These are phyloP conservation scores for Zhengitettix transpicula DNA, from an alignment of 2,888 invertebrate species.

Conservation along the genomic window DNA sequence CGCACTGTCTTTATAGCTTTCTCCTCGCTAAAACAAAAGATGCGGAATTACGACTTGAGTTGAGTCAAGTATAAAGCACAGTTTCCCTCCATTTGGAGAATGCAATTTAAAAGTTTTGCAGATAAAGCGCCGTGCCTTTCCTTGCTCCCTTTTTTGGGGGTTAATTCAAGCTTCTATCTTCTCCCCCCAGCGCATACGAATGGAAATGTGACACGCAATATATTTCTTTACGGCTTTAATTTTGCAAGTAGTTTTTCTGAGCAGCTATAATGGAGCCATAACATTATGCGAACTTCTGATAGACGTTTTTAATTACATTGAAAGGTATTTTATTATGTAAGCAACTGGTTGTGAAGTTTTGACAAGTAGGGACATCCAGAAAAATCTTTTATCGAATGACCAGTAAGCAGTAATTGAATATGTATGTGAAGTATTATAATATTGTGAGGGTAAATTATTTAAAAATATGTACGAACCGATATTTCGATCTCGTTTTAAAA, in stretches of 20 bases:
- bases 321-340: too few relatives aligned
- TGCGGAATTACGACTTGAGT: slow-evolving; percentile 10
- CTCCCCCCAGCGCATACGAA: neutral
- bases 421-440: too few relatives aligned
- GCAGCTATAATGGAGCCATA: neutral
- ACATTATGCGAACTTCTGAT: neutral
- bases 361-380: too few relatives aligned
- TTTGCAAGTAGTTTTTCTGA: neutral
- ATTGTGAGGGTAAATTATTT: too few relatives aligned
- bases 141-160: slow-evolving; percentile 9
- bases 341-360: too few relatives aligned
- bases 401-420: too few relatives aligned
- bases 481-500: too few relatives aligned
- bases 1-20: neutral
- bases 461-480: too few relatives aligned
- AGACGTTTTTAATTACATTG: too few relatives aligned
- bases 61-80: slow-evolving; percentile 12
- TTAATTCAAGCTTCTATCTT: slow-evolving; percentile 10
- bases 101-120: slow-evolving; percentile 14
- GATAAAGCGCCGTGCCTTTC: slow-evolving; percentile 9
- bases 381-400: too few relatives aligned
- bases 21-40: slow-evolving; percentile 9
- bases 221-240: neutral
- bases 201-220: neutral
- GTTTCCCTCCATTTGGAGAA: slow-evolving; percentile 8